phyloP scores from a whole-genome alignment of 2,888 invertebrate species.

The Machimus atricapillus region DNA sequence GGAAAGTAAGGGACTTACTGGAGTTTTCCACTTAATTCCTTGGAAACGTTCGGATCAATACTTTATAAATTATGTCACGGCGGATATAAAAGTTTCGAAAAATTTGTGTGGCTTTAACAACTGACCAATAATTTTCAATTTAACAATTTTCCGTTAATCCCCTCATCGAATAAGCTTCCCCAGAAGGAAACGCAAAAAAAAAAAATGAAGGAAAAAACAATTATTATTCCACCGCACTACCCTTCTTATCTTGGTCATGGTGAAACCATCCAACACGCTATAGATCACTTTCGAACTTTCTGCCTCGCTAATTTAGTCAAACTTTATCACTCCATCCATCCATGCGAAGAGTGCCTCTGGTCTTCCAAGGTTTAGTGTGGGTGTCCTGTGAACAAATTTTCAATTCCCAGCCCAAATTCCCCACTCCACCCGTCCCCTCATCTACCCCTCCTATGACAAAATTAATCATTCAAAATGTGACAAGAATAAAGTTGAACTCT shows the following conservation, averaged over 20 bases:
- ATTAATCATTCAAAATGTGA: slow-evolving; percentile 48
- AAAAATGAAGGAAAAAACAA: background rate
- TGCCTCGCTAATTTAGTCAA: slow-evolving; percentile 47
- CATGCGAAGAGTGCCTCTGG: slow-evolving; percentile 16
- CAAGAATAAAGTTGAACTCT: slow-evolving; percentile 45
- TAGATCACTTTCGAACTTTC: slow-evolving; percentile 47
- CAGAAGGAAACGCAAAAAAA: background rate
- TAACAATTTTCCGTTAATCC: slow-evolving; percentile 35
- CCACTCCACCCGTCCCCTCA: background rate
- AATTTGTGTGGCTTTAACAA: slow-evolving; percentile 41
- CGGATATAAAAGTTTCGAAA: background rate
- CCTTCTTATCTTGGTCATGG: background rate
- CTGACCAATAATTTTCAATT: slow-evolving; percentile 38
- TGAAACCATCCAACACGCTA: slow-evolving; percentile 21
- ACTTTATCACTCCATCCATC: slow-evolving; percentile 44
- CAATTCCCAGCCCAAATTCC: slow-evolving; percentile 36
- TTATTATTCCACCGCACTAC: slow-evolving; percentile 27
- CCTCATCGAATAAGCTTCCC: slow-evolving; percentile 5
- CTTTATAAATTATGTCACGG: slow-evolving; percentile 2
- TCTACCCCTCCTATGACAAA: slow-evolving; percentile 33
- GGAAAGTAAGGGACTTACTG: background rate
- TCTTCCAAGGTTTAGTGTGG: slow-evolving; percentile 25
- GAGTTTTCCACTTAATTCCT: background rate
- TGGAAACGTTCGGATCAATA: slow-evolving; percentile 1
- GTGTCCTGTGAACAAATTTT: slow-evolving; percentile 44